Base-by-base conservation (phyloP, 2,888 invertebrate genomes). In the Drosophila borealis region DNA sequence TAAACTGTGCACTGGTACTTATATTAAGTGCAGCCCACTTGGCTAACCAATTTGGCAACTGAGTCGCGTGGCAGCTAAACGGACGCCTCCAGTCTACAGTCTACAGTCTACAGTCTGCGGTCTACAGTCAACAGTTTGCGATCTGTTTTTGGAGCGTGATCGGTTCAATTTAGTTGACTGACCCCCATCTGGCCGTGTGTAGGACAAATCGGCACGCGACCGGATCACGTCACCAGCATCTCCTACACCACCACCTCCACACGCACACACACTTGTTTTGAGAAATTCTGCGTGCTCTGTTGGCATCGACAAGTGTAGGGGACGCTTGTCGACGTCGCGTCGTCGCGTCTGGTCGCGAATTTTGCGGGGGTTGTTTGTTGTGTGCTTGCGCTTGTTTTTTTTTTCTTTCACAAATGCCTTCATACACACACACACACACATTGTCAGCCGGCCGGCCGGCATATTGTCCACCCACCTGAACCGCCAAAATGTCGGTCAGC, bases 201-300 rank as follows among this genome's bases (percentile, higher is more conserved):
- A 83, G 89, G 83, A 83, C 88, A 72, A 65, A 59, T 70, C 59
- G 87, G 87, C 82, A 82, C 82, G 89, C 89, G 89, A 87, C 84
- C 60, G 42, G 51, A 37, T 53, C 60, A 49, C 66, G 48, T 53
- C 72, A 53, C 11, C 62, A 21, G 1, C 50, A 42, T 9, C n/a
- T 78, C 55, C 64, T 64, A 29, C 29, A 29, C 77, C 42, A 55
- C 67, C 81, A 60, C 82, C 66, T 46, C 55, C 83, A 62, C 50
- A 64, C 69, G 51, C 66, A 59, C 39, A 57, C 69, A 55, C 45
- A 4, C 14, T 19, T 25, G 39, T 37, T 39, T 36, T 72, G 66
- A 72, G 74, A 78, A 72, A 65, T 76, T 74, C 57, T 80, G 70
- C 80, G 82, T 67, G 70, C 67, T 70, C 60, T 48, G 55, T 51